phyloP scores from a whole-genome alignment of 2,113 vertebrate species.

The Elephantulus edwardii region DNA sequence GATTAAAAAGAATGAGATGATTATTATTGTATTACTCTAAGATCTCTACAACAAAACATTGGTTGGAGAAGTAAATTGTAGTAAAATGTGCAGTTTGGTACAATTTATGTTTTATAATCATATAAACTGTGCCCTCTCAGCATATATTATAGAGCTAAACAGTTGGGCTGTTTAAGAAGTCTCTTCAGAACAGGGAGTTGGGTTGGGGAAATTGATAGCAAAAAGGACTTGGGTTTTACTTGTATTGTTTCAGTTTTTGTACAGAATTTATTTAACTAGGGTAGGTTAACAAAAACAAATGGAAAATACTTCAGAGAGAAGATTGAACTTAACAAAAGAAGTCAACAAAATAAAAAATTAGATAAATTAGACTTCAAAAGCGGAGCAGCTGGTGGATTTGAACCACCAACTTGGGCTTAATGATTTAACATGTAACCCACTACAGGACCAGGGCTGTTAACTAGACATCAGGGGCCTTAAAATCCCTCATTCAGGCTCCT shows the following conservation, averaged over 20 bases:
- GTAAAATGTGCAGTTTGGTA: background rate
- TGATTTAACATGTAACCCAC: too few species aligned
- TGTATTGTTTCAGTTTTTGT: constrained; percentile 18
- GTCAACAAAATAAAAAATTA: background rate
- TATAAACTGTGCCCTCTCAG: background rate
- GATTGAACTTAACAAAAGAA: background rate
- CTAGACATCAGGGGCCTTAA: background rate
- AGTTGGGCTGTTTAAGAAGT: background rate
- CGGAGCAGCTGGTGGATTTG: too few species aligned
- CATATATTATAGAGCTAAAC: background rate
- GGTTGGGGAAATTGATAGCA: background rate
- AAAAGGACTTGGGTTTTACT: background rate
- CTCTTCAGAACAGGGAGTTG: background rate
- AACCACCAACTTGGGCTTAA: too few species aligned
- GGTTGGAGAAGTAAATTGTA: background rate
- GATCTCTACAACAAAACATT: background rate
- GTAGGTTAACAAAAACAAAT: constrained; percentile 20
- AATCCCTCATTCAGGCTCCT: background rate
- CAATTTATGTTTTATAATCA: constrained; percentile 1
- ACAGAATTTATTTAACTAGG: background rate
- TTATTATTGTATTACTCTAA: background rate
- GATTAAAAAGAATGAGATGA: background rate
- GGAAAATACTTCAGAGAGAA: background rate
- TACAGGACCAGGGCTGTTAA: too few species aligned
- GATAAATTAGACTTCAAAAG: background rate